Evolutionary conservation across 37 sponge, comb jelly and placozoan genomes (phyloP), one percentile per base, ranked within the genome.

Genomic region (Geodia barretti): DNA sequence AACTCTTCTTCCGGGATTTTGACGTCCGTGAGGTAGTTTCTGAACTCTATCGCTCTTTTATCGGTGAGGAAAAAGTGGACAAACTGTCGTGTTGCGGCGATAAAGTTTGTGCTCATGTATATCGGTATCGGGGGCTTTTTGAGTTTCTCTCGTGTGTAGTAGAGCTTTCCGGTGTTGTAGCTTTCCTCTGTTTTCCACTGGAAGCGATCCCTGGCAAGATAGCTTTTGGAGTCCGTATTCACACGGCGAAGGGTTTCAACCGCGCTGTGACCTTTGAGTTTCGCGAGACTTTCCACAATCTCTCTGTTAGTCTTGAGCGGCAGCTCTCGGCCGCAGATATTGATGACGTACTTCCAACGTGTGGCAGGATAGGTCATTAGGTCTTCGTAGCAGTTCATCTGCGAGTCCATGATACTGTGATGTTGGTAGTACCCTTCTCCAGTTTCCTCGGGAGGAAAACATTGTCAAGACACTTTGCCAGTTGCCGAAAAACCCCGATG

Each of bases 301-400:
- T 84, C 85, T 64, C 77, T 40, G 40, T 84, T 84, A 8, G 85
- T 84, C 69, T 65, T 84, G 3, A 84, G 36, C 3, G 85, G 85
- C 36, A 84, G 61, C 39, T 84, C 85, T 63, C 37, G 38, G 32
- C 85, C 85, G 39, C 78, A 79, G 39, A 84, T 23, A 23, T 76
- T 84, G 58, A 84, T 84, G 40, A 62, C 21, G 64, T 84, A 79
- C 31, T 63, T 84, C 85, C 85, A 84, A 17, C 54, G 54, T 17
- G 7, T 47, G 11, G 54, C 7, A 17, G 54, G 54, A 47, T 47
- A 47, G 3, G 25, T 68, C 68, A 68, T 21, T 25, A 68, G 34
- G 31, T 68, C 68, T 68, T 68, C 68, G 33, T 68, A 47, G 14
- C 54, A 47, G 14, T 47, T 47, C 54, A 65, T 8, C 31, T 65